Percentiles rank a stretch among this genome's conserved stretches.
These are phyloP conservation scores for Maccullochella peelii DNA, from an alignment of 2,113 vertebrate species.

Conservation along the genomic window DNA sequence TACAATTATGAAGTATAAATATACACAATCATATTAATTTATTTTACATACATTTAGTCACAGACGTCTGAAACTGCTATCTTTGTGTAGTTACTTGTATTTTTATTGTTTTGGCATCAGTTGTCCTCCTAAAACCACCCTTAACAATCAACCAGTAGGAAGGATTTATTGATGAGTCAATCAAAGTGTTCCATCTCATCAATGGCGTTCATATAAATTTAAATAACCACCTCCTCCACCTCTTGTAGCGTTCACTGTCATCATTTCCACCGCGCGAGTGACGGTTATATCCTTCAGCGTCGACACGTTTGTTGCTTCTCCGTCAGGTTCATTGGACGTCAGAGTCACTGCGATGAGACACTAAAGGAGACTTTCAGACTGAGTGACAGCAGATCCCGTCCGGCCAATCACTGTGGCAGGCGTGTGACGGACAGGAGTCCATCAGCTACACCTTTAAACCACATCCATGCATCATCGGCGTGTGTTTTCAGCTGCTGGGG, in stretches of 20 bases:
- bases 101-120: no score
- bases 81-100: no score
- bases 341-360: conserved; percentile 1
- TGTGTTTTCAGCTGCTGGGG: neutral
- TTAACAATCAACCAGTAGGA: neutral
- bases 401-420: neutral
- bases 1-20: no score
- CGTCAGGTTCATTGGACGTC: conserved; percentile 1
- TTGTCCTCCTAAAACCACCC: neutral
- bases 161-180: neutral
- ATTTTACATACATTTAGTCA: no score
- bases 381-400: neutral
- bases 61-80: no score
- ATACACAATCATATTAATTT: no score
- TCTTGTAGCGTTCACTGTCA: neutral
- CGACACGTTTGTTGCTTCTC: neutral
- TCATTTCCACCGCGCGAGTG: no score
- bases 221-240: neutral
- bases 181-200: neutral
- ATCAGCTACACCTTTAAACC: neutral
- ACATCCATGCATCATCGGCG: neutral
- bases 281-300: neutral
- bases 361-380: neutral
- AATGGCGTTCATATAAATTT: neutral
- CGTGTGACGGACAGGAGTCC: neutral